Percentiles rank a stretch among this genome's conserved stretches.
These are phyloP conservation scores for Philereme vetulata DNA, from an alignment of 2,888 invertebrate genomes.

Conservation along the genomic window DNA sequence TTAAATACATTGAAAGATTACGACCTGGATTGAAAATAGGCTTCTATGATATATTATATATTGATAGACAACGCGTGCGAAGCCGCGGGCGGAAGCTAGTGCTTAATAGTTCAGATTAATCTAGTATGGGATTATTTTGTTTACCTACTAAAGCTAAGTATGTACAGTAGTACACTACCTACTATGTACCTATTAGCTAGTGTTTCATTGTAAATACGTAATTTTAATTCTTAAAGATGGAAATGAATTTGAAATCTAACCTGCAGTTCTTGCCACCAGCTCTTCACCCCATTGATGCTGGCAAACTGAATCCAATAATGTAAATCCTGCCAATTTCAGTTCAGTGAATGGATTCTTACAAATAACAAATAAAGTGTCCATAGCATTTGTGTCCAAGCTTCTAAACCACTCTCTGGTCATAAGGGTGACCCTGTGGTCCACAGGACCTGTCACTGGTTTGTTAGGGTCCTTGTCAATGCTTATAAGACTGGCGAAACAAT, in stretches of 20 bases:
- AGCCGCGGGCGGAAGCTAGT: no score
- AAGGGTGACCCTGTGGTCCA: slow-evolving; percentile 73
- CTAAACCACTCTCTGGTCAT: slow-evolving; percentile 82
- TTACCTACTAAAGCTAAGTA: no score
- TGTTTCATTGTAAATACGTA: no score
- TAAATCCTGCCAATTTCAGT: slow-evolving; percentile 87
- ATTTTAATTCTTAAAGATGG: no score
- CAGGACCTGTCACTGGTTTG: slow-evolving; percentile 62
- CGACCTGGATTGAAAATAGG: no score
- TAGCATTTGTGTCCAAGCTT: slow-evolving; percentile 71
- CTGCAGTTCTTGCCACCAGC: slow-evolving; percentile 87
- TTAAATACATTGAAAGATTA: no score
- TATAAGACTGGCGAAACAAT: slow-evolving; percentile 85
- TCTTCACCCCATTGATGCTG: slow-evolving; percentile 92
- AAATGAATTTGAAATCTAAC: slow-evolving; percentile 58
- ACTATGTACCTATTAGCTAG: no score
- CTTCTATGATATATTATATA: no score
- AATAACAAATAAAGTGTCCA: slow-evolving; percentile 84
- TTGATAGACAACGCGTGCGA: no score
- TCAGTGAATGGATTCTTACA: slow-evolving; percentile 93
- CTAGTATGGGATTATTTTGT: no score
- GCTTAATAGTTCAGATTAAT: no score
- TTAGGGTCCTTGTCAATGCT: slow-evolving; percentile 67
- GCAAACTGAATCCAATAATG: slow-evolving; percentile 86
- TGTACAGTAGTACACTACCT: no score